Conservation (phyloP, 2,888 invertebrate genomes). For the Choristoneura rosaceana region DNA sequence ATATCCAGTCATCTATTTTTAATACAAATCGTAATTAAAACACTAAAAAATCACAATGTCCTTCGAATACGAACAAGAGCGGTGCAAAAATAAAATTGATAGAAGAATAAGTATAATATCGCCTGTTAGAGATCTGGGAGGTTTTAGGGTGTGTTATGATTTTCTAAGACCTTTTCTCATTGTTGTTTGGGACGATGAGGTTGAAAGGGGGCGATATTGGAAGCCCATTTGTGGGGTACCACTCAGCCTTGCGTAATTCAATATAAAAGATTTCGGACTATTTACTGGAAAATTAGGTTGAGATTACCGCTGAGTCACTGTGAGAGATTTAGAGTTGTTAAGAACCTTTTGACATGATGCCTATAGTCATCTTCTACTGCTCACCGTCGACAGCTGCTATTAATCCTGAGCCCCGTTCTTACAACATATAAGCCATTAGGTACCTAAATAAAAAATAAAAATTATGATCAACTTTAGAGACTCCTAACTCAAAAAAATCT, state of each 20-base stretch:
- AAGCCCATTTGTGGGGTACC: conserved; percentile 15
- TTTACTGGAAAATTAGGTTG: background rate
- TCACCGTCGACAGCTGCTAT: too few relatives aligned
- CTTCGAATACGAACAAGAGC: background rate
- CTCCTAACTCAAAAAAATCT: too few relatives aligned
- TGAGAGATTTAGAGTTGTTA: too few relatives aligned
- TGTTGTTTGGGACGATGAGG: conserved; percentile 14
- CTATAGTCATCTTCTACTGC: too few relatives aligned
- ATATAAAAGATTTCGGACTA: conserved; percentile 9
- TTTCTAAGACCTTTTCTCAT: conserved; percentile 15
- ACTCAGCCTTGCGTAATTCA: conserved; percentile 22
- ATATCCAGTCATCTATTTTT: too few relatives aligned
- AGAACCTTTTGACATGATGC: too few relatives aligned
- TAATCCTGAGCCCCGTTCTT: too few relatives aligned
- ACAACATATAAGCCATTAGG: too few relatives aligned
- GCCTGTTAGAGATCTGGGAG: conserved; percentile 1
- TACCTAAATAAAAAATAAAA: too few relatives aligned
- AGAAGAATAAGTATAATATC: conserved; percentile 2
- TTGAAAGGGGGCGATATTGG: conserved; percentile 15
- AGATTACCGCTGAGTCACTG: background rate
- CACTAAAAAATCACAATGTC: background rate
- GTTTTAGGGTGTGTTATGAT: conserved; percentile 16
- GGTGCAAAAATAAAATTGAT: background rate
- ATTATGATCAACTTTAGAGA: too few relatives aligned
- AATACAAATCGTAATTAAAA: background rate